Evolutionary conservation across 2,888 invertebrate genomes (phyloP), one percentile per base, ranked within the genome.

Genomic region (Heliconius charithonia): DNA sequence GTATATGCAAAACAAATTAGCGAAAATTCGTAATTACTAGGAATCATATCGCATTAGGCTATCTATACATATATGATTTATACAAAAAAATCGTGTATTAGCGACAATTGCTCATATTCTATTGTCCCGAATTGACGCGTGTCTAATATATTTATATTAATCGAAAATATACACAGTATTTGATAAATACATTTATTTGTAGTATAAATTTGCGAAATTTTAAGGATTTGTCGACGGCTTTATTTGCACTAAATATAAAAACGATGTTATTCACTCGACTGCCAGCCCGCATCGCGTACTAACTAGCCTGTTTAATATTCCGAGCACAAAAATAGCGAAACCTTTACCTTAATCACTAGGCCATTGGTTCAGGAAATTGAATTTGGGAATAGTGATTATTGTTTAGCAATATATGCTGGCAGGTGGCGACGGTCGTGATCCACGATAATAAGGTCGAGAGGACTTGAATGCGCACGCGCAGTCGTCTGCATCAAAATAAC

Each of bases 401-500:
- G 63, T 79, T 82, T 83, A 82, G 80, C 83, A 83, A 84, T 85
- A 82, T 80, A 84, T 84, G 78, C 74, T 81, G 80, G 65, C 82
- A 81, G 75, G 80, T 79, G 80, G 77, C 82, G 78, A 80, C 80
- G 82, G 77, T 83, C 79, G 82, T 81, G 82, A 81, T 82, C 78
- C 79, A 79, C 67, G n/a, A 75, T 81, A 76, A 75, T 83, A 85
- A 87, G 87, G 87, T 84, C 86, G 83, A 79, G 81, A 81, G 81
- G 81, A 78, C 74, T 81, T 81, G 86, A 81, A 84, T 82, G 77
- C 83, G 85, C 85, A 85, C 85, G 86, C 83, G 85, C 87, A 74
- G 70, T 82, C 82, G 89, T 91, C 89, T 90, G 88, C 90, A 91
- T 91, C 87, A 87, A 85, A 91, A 91, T 82, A 62, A 76, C 74